Conservation (phyloP, 2,797 vertebrate genomes). For the Lagorchestes hirsutus region DNA sequence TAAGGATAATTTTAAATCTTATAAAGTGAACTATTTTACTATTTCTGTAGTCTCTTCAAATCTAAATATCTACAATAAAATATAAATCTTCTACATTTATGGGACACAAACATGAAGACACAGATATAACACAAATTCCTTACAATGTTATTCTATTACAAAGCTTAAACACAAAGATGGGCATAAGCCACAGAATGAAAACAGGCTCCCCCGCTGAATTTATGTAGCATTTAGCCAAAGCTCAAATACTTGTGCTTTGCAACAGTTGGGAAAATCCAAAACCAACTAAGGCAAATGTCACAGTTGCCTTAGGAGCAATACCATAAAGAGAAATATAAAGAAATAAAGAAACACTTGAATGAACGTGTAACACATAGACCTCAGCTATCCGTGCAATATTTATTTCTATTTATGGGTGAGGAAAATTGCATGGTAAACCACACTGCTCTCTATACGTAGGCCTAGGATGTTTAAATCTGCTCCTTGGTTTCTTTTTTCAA, state of each 20-base stretch:
- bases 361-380: not conserved
- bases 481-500: conserved; percentile 44
- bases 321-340: not conserved
- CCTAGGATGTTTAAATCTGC: conserved; percentile 30
- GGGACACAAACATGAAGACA: conserved; percentile 48
- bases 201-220: too few species aligned
- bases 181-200: conserved; percentile 21
- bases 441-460: not conserved
- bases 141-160: not conserved
- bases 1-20: conserved; percentile 70
- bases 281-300: not conserved
- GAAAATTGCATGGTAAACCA: not conserved
- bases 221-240: not conserved
- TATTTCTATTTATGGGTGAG: not conserved
- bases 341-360: conserved; percentile 24
- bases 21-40: conserved; percentile 70
- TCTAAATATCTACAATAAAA: conserved; percentile 64
- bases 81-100: conserved; percentile 51
- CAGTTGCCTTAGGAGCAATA: not conserved
- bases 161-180: conserved; percentile 47
- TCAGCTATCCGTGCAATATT: not conserved
- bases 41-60: conserved; percentile 69
- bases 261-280: not conserved
- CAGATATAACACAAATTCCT: conserved; percentile 19
- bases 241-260: not conserved